phyloP scores from a whole-genome alignment of 1,140 invertebrate genomes.

The Varroa destructor region DNA sequence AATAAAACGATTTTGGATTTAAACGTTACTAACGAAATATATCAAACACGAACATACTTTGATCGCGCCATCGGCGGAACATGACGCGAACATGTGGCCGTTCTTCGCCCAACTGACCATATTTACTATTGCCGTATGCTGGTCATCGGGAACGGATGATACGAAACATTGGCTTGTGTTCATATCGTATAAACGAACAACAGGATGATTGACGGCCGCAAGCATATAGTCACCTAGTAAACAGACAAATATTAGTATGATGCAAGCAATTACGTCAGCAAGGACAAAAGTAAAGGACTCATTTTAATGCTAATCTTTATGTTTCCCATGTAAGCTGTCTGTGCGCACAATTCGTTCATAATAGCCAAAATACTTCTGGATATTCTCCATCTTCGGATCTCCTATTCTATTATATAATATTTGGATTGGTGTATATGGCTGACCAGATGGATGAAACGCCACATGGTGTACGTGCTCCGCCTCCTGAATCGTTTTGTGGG shows the following conservation, averaged over 20 bases:
- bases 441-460: slow-evolving; percentile 70
- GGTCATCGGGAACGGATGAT: slow-evolving; percentile 71
- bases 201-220: slow-evolving; percentile 81
- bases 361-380: no score
- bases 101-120: slow-evolving; percentile 46
- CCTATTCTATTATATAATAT: no score
- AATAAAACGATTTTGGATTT: slow-evolving; percentile 26
- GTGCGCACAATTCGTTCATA: no score
- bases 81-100: slow-evolving; percentile 24
- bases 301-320: no score
- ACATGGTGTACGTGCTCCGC: slow-evolving; percentile 72
- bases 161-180: slow-evolving; percentile 93
- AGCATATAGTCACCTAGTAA: slow-evolving; percentile 69
- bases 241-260: no score
- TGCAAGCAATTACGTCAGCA: no score
- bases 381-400: no score
- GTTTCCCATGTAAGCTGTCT: no score
- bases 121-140: slow-evolving; percentile 74
- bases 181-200: slow-evolving; percentile 78
- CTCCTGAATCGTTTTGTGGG: slow-evolving; percentile 90
- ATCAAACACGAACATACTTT: slow-evolving; percentile 1
- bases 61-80: slow-evolving; percentile 10
- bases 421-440: neutral
- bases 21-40: slow-evolving; percentile 8
- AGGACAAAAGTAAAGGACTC: no score